Conservation (phyloP, 2,113 vertebrate species). For the Prionailurus bengalensis region DNA sequence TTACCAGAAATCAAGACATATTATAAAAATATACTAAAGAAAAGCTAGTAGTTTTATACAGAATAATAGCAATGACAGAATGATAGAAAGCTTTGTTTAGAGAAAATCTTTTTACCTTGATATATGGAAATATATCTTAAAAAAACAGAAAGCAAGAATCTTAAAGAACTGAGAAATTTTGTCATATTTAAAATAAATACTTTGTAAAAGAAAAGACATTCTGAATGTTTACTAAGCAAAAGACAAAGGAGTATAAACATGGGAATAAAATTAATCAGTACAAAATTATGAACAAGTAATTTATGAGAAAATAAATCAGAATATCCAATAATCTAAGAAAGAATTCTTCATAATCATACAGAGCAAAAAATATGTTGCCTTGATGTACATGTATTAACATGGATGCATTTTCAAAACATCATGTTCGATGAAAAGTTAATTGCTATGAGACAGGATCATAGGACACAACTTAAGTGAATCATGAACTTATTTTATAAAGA, state of each 20-base stretch:
- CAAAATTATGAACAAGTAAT: neutral
- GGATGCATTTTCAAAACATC: neutral
- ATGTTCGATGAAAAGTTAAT: neutral
- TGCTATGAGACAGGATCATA: neutral
- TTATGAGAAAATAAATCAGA: neutral
- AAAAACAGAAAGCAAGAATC: neutral
- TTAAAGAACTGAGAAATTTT: neutral
- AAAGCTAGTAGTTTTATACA: neutral
- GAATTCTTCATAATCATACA: neutral
- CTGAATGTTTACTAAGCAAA: neutral
- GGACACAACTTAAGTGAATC: neutral
- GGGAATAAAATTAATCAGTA: neutral
- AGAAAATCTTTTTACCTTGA: neutral
- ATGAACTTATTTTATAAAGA: neutral
- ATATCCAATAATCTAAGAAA: neutral
- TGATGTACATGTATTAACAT: neutral
- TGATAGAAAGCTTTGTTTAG: neutral
- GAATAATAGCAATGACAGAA: neutral
- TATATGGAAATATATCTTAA: neutral
- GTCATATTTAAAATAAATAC: neutral
- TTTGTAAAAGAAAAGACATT: neutral
- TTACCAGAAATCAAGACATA: neutral
- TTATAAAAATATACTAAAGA: neutral
- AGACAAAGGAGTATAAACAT: neutral
- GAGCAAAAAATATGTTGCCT: neutral